A percentile compares a stretch with the other conserved stretches of the same genome.
Conservation (phyloP, 1,140 invertebrate species). For the Drosophila sp. region DNA sequence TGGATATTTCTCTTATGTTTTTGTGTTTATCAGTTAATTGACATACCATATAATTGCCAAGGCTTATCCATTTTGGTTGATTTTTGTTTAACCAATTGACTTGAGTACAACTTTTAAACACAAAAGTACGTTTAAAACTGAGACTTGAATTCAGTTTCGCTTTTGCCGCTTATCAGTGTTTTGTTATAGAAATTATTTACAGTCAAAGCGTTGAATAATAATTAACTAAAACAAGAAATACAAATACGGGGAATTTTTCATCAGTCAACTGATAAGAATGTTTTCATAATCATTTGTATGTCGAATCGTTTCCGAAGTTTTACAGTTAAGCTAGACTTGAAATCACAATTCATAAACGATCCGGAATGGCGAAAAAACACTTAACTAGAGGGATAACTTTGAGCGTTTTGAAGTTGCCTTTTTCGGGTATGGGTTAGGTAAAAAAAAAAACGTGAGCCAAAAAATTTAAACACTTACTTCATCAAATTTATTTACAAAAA, state of each 20-base stretch:
- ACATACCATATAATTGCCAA: conserved; percentile 45
- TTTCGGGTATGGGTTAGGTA: too few species aligned
- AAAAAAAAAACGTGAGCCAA: too few species aligned
- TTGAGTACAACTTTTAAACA: conserved; percentile 27
- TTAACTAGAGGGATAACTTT: too few species aligned
- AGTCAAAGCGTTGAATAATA: neutral
- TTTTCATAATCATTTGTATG: neutral
- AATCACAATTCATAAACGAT: neutral
- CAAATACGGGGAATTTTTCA: conserved; percentile 8
- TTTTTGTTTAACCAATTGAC: conserved; percentile 9
- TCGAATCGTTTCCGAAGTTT: neutral
- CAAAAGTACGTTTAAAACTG: conserved; percentile 48
- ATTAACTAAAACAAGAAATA: neutral
- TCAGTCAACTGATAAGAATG: conserved; percentile 1
- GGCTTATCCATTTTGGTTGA: conserved; percentile 27
- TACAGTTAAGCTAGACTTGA: neutral
- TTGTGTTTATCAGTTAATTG: neutral
- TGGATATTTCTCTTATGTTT: neutral
- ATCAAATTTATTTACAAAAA: too few species aligned
- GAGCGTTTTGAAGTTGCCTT: too few species aligned
- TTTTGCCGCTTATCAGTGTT: conserved; percentile 32
- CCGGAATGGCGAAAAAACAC: too few species aligned
- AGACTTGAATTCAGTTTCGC: conserved; percentile 6
- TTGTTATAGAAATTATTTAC: neutral
- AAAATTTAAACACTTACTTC: too few species aligned